Evolutionary conservation across 92 coral and sea anemone species (phyloP).

Genomic region (Porites rus): DNA sequence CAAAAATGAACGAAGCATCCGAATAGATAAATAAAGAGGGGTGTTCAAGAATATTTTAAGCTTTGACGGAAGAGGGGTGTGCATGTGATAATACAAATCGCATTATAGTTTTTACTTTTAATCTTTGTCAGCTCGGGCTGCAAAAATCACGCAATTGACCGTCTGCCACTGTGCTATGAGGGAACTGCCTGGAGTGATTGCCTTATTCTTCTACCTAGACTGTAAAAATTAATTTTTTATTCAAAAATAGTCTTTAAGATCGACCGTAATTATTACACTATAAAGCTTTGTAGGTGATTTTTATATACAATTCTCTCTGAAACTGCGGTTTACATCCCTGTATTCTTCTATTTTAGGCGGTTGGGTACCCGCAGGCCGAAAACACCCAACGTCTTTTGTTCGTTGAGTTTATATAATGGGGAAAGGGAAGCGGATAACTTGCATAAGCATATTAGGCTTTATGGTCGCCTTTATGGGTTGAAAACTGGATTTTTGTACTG

Average conservation of each 20-base stretch:
- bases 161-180: too few relatives aligned
- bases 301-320: background rate
- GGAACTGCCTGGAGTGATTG: too few relatives aligned
- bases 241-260: too few relatives aligned
- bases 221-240: too few relatives aligned
- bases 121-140: background rate
- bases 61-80: constrained; percentile 30
- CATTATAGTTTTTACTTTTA: background rate
- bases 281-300: background rate
- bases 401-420: background rate
- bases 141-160: background rate
- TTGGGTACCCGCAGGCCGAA: background rate
- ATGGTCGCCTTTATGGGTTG: background rate
- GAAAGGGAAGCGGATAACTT: constrained; percentile 1
- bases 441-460: background rate
- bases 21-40: background rate
- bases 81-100: background rate
- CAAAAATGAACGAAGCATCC: background rate
- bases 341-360: background rate
- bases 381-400: background rate
- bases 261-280: too few relatives aligned
- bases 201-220: too few relatives aligned
- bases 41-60: constrained; percentile 13
- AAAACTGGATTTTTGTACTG: background rate
- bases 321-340: background rate